Evolutionary conservation across 2,888 invertebrate genomes (phyloP), one percentile per base, ranked within the genome.

Genomic region (Ophion ventricosus): DNA sequence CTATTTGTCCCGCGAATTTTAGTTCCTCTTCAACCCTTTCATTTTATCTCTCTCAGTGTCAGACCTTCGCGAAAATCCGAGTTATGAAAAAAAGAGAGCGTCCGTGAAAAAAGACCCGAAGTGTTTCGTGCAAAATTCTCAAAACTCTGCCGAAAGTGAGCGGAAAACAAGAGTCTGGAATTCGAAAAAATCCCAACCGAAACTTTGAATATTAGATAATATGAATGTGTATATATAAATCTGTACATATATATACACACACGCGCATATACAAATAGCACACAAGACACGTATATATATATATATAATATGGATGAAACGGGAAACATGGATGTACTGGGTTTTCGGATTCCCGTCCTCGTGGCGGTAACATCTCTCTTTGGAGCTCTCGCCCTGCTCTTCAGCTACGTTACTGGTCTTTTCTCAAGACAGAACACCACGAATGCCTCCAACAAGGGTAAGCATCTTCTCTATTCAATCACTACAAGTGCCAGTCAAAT

Each of bases 381-480:
- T 76, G 90, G 89, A 78, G 89, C 85, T 35, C 70, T 88, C 75
- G 66, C 86, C 61, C 59, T 90, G 66, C 76, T 87, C 73, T 77
- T 90, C 78, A 86, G 82, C 80, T 89, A 88, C 81, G 70, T 87
- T 67, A 82, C 88, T 86, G 87, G 86, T 87, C 87, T 87, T 79
- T 86, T 87, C 70, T 80, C 87, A 69, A 83, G 84, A 57, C 77
- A 83, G 57, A 20, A 64, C 79, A 82, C 69, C 20, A 61, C 57
- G 59, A 63, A 56, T 64, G 69, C 49, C 40, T 11, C 54, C 56
- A 74, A 72, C 23, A 87, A 90, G 88, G 87, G 89, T 89, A 89
- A 89, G 88, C 81, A 83, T 74, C 25, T 67, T 77, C 54, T 35
- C 57, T 63, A 76, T 64, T 64, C 56, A 70, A 23, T 54, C 20